Evolutionary conservation across 1,140 invertebrate species (phyloP), one percentile per base, ranked within the genome.

Genomic region (Eurosta solidaginis): DNA sequence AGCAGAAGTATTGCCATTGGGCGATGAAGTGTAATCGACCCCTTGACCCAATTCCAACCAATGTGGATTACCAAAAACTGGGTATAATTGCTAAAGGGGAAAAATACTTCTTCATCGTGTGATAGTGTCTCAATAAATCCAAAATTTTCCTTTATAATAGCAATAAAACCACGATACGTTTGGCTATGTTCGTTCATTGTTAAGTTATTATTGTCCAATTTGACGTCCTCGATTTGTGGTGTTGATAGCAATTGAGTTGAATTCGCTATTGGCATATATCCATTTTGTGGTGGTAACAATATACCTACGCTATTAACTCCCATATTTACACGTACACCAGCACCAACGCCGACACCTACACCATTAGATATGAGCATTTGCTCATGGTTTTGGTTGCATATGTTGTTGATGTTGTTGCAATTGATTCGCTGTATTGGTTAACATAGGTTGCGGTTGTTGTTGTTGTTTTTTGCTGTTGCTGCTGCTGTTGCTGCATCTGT

Each of bases 111-210:
- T 88, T 95, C 94, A 83, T 97, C 95, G 84, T 98, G 96, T 81
- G 96, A 93, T 63, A 94, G 90, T 44, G 96, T 97, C 89, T 99
- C 97, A 82, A 99, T 98, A 87, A 99, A 99, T 25, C 97, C 97
- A 90, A 97, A 99, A 78, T 95, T 96, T 84, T 99, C 97, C 89
- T 99, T 99, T 4, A 99, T 91, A 2, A 96, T 97, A 36, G 96
- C 96, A 79, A 99, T 93, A 87, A 95, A 98, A 10, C 97, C 97
- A 82, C 95, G 93, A 88, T 92, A 91, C 63, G 91, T 82, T 81
- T 92, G 90, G 4, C 90, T 88, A 40, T 84, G 87, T 76, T 88
- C 87, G 77, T 88, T 88, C 17, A 76, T 78, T n/a, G 83, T 68
- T 78, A 85, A 80, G 77, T 87, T 87, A 77, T 87, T 87, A 76